Conservation (phyloP, 1,140 invertebrate species). For the Cydia amplana region DNA sequence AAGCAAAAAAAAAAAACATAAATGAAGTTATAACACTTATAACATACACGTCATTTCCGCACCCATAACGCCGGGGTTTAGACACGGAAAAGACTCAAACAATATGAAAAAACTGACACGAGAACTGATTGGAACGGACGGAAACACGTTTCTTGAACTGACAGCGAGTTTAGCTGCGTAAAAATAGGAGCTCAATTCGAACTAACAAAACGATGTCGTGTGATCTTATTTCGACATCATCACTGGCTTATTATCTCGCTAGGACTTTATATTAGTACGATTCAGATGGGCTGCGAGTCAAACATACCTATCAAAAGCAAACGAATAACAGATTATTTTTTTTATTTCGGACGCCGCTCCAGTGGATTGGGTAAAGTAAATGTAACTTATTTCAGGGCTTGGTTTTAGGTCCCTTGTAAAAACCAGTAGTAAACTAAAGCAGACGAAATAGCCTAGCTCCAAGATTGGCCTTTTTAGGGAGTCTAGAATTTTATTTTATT, state of each 20-base stretch:
- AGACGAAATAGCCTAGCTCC: background rate
- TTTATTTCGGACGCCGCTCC: no score
- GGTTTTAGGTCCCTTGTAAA: constrained; percentile 18
- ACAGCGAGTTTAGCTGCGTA: background rate
- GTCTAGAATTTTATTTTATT: constrained; percentile 11
- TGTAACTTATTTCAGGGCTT: constrained; percentile 11
- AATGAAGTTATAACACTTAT: no score
- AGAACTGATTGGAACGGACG: background rate
- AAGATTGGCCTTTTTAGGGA: background rate
- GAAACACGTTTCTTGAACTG: constrained; percentile 2
- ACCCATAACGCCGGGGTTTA: no score
- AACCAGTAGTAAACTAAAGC: constrained; percentile 1
- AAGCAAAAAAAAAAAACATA: no score
- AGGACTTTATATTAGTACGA: no score
- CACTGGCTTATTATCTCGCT: background rate
- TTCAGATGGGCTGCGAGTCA: no score
- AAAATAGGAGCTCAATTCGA: background rate
- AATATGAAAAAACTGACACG: background rate
- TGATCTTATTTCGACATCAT: background rate
- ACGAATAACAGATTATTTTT: no score
- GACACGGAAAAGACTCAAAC: background rate
- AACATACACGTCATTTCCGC: no score
- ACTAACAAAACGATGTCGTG: background rate
- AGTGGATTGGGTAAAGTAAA: background rate
- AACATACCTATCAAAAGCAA: no score